phyloP scores from a whole-genome alignment of 2,888 invertebrate genomes.

The Chrysotoxum bicinctum region DNA sequence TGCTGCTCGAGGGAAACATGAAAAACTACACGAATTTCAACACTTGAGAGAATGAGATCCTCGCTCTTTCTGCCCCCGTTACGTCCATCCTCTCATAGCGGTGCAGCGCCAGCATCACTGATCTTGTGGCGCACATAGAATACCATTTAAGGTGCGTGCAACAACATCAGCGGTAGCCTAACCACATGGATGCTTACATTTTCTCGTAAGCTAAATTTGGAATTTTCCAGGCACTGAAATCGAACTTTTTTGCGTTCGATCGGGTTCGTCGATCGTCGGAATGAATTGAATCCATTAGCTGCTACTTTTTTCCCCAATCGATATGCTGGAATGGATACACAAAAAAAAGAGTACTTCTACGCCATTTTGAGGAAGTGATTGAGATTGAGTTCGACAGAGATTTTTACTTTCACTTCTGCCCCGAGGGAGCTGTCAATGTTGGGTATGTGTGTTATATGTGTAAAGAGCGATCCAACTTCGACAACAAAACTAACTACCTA shows the following conservation, averaged over 20 bases:
- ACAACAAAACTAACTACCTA: conserved; percentile 47
- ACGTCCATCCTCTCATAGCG: background rate
- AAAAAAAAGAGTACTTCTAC: conserved; percentile 2
- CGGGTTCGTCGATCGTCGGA: conserved; percentile 62
- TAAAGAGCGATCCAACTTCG: conserved; percentile 46
- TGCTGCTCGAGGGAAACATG: conserved; percentile 58
- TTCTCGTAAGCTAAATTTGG: conserved; percentile 71
- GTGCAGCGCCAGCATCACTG: conserved; percentile 1
- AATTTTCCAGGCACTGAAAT: conserved; percentile 68
- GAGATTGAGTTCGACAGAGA: conserved; percentile 57
- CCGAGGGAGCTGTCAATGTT: conserved; percentile 72
- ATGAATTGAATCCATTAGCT: conserved; percentile 39
- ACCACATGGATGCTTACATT: conserved; percentile 63
- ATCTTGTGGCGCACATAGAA: conserved; percentile 70
- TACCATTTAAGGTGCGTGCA: conserved; percentile 72
- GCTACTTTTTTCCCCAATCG: conserved; percentile 28
- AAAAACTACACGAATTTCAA: conserved; percentile 72
- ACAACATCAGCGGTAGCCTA: conserved; percentile 36
- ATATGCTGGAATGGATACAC: conserved; percentile 1
- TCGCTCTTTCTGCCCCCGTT: conserved; percentile 19
- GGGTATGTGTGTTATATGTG: conserved; percentile 44
- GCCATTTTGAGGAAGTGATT: conserved; percentile 65
- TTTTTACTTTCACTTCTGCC: conserved; percentile 71
- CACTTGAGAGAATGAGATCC: conserved; percentile 69
- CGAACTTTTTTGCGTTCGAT: conserved; percentile 57